Evolutionary conservation across 1,140 invertebrate species (phyloP), one percentile per base, ranked within the genome.

Genomic region (Euschistus heros): DNA sequence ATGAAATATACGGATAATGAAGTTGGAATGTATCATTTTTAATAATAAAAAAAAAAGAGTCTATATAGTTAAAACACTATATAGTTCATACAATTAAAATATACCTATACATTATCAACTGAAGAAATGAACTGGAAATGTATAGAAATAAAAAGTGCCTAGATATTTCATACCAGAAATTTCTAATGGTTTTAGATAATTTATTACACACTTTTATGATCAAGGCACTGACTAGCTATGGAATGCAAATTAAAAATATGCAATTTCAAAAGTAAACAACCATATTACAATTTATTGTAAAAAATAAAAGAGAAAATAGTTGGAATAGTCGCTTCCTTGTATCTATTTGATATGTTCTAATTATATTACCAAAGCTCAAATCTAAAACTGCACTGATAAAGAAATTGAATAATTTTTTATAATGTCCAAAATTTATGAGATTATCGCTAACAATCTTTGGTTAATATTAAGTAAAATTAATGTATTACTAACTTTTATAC

Each of bases 181-280:
- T 24, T 24, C 54, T 24, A 57, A 57, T 57, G 18, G 54, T 57
- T 24, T 26, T 24, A 57, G 24, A 26, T 24, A 27, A 8, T 26
- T 24, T 27, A 24, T 17, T 17, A 57, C 18, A 24, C 24, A 24
- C 2, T 24, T 14, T 24, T 17, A 57, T 57, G 24, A 57, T 57
- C 54, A 57, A 57, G 54, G 54, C 54, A 57, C 54, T 57, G 54
- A 57, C 54, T 57, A 57, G 54, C 54, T 57, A 57, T 57, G 54
- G 54, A 57, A 57, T 57, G 54, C 54, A 57, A 57, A 22, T 57
- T 57, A 57, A 57, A 57, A 17, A 24, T 57, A 57, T 6, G 33
- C 10, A 37, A 37, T 37, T 37, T 13, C 13, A 37, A 37, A 37
- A 37, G 33, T 37, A 37, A 37, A 37, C 6, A 37, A 13, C 8